phyloP scores from a whole-genome alignment of 2,797 vertebrate genomes.

The Apodemus agrarius region DNA sequence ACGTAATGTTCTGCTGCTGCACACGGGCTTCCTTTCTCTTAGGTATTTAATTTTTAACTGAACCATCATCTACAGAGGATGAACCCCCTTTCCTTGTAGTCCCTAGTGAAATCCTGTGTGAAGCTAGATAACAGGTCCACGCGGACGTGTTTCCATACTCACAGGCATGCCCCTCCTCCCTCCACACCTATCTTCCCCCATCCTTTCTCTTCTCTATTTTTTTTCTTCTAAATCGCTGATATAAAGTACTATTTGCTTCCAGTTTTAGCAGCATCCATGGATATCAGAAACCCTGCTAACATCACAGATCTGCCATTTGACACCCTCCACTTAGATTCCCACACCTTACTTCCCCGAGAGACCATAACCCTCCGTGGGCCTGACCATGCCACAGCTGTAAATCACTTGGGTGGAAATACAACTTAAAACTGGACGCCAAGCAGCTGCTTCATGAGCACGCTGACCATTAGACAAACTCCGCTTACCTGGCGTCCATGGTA shows the following conservation, averaged over 20 bases:
- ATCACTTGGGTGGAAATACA: neutral
- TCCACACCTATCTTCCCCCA: neutral
- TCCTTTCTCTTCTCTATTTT: neutral
- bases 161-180: neutral
- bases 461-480: neutral
- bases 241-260: conserved; percentile 25
- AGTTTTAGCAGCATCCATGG: neutral
- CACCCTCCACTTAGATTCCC: neutral
- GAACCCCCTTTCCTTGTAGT: neutral
- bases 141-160: neutral
- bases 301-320: neutral
- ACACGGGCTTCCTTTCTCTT: neutral
- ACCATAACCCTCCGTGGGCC: neutral
- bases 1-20: neutral
- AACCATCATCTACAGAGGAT: neutral
- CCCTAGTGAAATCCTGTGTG: neutral
- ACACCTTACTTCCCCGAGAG: neutral
- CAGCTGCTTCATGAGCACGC: neutral
- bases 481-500: conserved; percentile 79
- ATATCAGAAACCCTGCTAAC: neutral
- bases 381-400: neutral
- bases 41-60: conserved; percentile 10
- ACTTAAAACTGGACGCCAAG: neutral
- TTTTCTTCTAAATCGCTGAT: neutral
- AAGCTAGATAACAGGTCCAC: neutral